Evolutionary conservation across 1,140 invertebrate species (phyloP), one percentile per base, ranked within the genome.

Genomic region (Holcopasites calliopsidis): DNA sequence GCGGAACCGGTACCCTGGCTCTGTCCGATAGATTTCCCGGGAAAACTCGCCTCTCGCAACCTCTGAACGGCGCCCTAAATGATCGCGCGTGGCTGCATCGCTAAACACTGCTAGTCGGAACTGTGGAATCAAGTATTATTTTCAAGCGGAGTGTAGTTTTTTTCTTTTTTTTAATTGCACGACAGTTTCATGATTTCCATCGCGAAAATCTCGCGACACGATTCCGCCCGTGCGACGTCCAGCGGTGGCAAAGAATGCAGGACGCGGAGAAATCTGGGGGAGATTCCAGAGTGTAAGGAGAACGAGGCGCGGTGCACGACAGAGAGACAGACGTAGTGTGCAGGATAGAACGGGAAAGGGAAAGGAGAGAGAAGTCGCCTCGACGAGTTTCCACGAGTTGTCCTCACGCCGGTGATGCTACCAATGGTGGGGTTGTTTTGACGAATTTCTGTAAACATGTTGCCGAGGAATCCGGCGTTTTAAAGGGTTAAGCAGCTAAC

Each of bases 391-490:
- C 42, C 57, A 38, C 47, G 33, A 23, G 21, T 72, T 21, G 58
- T 42, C 26, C 35, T 26, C 7, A 52, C 57, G 18, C 16, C 7
- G 26, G 33, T 26, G 21, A 42, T 28, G 21, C 40, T 11, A 58
- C 40, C 21, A 3, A 50, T 62, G 50, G 42, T 64, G 61, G 61
- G 55, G 40, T 71, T 82, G 65, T 79, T 82, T 73, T 80, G 61
- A 79, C 58, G 72, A 82, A 80, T 77, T 77, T 38, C 26, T 38
- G 73, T 73, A 77, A 82, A 80, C 80, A 77, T 65, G 31, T 52
- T 76, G 44, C 71, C 10, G 64, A 76, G 80, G 80, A 82, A 82
- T 82, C 38, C 18, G 61, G 11, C 50, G 49, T 21, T 50, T 52
- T 40, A 2, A 11, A 40, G 70, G 76, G 57, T 42, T 69, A 49